These are phyloP conservation scores for Blera fallax DNA, from an alignment of 2,888 invertebrate species.

Conservation along the genomic window DNA sequence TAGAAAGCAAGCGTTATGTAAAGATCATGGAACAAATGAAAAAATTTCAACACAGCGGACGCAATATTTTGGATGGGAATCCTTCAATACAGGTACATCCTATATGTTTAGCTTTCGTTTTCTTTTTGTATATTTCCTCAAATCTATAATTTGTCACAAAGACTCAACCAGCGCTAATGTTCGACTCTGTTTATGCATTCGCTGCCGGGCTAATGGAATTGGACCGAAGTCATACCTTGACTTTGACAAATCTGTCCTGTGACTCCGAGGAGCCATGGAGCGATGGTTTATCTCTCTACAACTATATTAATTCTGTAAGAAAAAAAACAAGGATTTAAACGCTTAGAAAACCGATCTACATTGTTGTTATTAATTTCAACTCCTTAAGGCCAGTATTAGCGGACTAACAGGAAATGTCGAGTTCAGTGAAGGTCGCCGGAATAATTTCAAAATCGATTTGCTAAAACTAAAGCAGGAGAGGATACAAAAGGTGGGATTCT, in stretches of 20 bases:
- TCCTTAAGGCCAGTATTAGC: conserved; percentile 87
- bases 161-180: conserved; percentile 93
- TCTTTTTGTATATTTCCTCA: background rate
- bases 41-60: conserved; percentile 92
- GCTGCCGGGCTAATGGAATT: conserved; percentile 89
- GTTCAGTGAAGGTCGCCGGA: conserved; percentile 92
- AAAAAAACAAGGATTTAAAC: too few species aligned
- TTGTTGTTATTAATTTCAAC: background rate
- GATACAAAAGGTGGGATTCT: conserved; percentile 90
- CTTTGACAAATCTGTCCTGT: conserved; percentile 90
- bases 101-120: too few species aligned
- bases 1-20: conserved; percentile 88
- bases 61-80: conserved; percentile 87
- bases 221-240: conserved; percentile 86
- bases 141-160: conserved; percentile 78
- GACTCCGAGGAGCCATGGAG: conserved; percentile 90
- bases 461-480: conserved; percentile 91
- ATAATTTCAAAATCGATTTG: conserved; percentile 92
- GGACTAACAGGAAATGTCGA: conserved; percentile 94
- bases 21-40: conserved; percentile 92
- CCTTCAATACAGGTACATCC: conserved; percentile 85
- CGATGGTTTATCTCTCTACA: conserved; percentile 89
- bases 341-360: background rate
- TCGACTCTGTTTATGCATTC: conserved; percentile 92
- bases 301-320: conserved; percentile 88